Evolutionary conservation across 2,113 vertebrate genomes (phyloP).

Genomic region (Brevimyrus niger): DNA sequence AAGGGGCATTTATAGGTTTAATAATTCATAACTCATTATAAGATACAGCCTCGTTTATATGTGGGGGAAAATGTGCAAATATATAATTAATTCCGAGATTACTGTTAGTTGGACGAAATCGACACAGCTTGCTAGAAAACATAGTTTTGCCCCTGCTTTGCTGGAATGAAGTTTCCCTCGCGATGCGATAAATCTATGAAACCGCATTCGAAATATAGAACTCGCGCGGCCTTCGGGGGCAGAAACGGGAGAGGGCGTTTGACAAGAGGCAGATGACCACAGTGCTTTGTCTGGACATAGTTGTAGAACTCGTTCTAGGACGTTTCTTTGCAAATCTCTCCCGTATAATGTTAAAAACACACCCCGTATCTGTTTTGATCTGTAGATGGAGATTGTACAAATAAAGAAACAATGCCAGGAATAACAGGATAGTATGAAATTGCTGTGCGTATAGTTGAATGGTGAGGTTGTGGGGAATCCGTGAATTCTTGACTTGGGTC

Average conservation of each 20-base stretch:
- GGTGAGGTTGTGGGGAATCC: neutral
- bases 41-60: neutral
- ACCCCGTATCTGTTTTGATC: neutral
- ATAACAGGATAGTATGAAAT: neutral
- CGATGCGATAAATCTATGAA: neutral
- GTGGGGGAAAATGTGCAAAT: neutral
- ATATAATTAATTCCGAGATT: neutral
- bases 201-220: neutral
- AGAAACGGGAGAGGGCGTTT: neutral
- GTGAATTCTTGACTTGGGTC: constrained; percentile 29
- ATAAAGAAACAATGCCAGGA: neutral
- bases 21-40: neutral
- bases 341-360: neutral
- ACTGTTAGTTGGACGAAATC: neutral
- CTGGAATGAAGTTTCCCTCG: neutral
- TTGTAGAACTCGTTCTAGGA: neutral
- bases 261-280: neutral
- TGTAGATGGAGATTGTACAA: neutral
- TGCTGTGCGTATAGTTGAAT: neutral
- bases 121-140: neutral
- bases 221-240: neutral
- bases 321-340: neutral
- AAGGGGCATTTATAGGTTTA: neutral
- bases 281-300: neutral
- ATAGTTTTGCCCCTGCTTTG: neutral